Evolutionary conservation across 2,797 vertebrate species (phyloP), one percentile per base, ranked within the genome.

Genomic region (Gambelia wislizenii): DNA sequence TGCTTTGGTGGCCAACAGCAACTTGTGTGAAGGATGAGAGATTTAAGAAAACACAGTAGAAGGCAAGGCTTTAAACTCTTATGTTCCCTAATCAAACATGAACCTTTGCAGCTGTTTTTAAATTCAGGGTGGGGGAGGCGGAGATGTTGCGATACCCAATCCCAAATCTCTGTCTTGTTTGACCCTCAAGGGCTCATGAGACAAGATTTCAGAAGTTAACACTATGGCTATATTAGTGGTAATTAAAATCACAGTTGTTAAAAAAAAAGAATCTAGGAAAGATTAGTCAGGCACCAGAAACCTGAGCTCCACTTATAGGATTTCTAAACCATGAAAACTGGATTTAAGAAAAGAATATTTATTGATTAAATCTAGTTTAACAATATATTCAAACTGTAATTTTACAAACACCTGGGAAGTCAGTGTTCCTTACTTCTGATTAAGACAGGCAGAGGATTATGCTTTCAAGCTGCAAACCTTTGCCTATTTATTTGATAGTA

Each of bases 111-210:
- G 70, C 69, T 74, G 16, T 59, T 87, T 87, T 82, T 87, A 74
- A 61, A 54, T 27, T 36, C 4, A 36, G 8, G 25, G 12, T 3
- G n/a, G 33, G 39, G 27, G 27, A 14, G 27, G 33, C 4, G 27
- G 16, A 27, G 16, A 36, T n/a, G 42, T 67, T 70, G 77, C 1
- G 49, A 72, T 72, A 87, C 69, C 64, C 64, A 80, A 22, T 64
- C 47, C 49, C n/a, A 54, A 52, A 86, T 69, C 42, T 84, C 47
- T 39, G 36, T 88, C n/a, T 82, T n/a, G 22, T 75, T 76, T 85
- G 56, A 56, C 54, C 42, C 59, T 2, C 44, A 83, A 83, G 52
- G 25, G 77, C 59, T 87, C 78, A 82, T 59, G 61, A 54, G 12
- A 30, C 13, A 75, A 49, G 25, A 39, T 39, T 64, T 49, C 42